These are phyloP conservation scores for Aradus depressus DNA, from an alignment of 2,888 invertebrate genomes.

Conservation along the genomic window DNA sequence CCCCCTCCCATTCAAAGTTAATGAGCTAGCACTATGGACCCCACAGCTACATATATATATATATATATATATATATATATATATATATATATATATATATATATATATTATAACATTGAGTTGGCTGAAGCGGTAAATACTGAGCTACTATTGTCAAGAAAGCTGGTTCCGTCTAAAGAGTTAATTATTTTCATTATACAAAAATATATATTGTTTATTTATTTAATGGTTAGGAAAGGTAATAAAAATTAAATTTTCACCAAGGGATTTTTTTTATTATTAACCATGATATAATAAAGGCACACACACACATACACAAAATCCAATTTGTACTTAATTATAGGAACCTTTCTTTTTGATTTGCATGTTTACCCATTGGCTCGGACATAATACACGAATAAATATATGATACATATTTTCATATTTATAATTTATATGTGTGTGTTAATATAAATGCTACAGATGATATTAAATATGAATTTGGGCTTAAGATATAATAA, in stretches of 20 bases:
- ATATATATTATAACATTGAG: too few species aligned
- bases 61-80: too few species aligned
- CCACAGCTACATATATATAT: too few species aligned
- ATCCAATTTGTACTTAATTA: conserved; percentile 30
- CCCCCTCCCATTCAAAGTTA: too few species aligned
- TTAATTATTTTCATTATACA: too few species aligned
- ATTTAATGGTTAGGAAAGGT: too few species aligned
- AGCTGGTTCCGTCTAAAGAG: too few species aligned
- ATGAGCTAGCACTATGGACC: too few species aligned
- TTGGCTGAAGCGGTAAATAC: too few species aligned
- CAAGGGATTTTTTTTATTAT: conserved; percentile 29
- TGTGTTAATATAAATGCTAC: conserved; percentile 23
- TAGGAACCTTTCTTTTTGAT: conserved; percentile 30
- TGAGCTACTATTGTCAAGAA: too few species aligned
- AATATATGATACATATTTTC: conserved; percentile 24
- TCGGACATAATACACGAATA: conserved; percentile 28
- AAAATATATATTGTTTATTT: too few species aligned
- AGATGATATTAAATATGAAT: conserved; percentile 22
- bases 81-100: too few species aligned
- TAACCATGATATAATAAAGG: conserved; percentile 30
- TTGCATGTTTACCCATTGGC: conserved; percentile 29
- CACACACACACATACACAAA: conserved; percentile 30
- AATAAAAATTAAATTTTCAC: conserved; percentile 10
- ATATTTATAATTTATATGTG: conserved; percentile 20
- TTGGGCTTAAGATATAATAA: conserved; percentile 15